Evolutionary conservation across 2,113 vertebrate species (phyloP).

Genomic region (Nothocercus nigrocapillus): DNA sequence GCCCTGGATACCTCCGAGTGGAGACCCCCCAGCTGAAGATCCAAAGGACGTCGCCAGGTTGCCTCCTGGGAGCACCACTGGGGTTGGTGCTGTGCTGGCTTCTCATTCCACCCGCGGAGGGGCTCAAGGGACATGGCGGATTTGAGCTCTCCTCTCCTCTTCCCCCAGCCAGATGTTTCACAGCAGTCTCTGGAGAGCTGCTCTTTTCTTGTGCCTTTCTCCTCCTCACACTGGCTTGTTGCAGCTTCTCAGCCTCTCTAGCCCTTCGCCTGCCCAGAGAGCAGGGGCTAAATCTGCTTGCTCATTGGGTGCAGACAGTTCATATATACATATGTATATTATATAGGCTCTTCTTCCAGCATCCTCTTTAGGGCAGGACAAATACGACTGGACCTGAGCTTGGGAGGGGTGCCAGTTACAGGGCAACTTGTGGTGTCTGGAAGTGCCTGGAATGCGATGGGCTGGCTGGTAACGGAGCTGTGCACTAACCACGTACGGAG

Average conservation of each 20-base stretch:
- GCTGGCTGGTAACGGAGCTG: background rate
- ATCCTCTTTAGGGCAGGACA: constrained; percentile 21
- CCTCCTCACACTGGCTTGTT: constrained; percentile 62
- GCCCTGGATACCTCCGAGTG: constrained; percentile 69
- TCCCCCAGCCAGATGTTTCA: constrained; percentile 67
- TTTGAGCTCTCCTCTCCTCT: constrained; percentile 58
- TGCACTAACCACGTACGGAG: background rate
- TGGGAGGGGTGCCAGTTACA: background rate
- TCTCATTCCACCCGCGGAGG: constrained; percentile 66
- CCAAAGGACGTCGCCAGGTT: constrained; percentile 72
- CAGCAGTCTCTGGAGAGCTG: constrained; percentile 64
- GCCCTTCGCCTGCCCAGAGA: constrained; percentile 35
- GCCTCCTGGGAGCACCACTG: constrained; percentile 69
- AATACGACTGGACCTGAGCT: background rate
- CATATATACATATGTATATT: constrained; percentile 8
- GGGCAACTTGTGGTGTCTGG: background rate
- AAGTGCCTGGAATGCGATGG: background rate
- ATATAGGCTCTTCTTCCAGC: constrained; percentile 45
- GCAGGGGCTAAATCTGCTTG: background rate
- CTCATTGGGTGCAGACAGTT: constrained; percentile 43
- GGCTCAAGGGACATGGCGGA: constrained; percentile 66
- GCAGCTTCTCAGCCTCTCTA: constrained; percentile 67
- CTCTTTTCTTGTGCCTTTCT: constrained; percentile 83
- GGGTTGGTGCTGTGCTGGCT: constrained; percentile 65
- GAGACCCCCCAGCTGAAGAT: constrained; percentile 72